Evolutionary conservation across 1,140 invertebrate species (phyloP).

Genomic region (Stegodyphus mimosarum): DNA sequence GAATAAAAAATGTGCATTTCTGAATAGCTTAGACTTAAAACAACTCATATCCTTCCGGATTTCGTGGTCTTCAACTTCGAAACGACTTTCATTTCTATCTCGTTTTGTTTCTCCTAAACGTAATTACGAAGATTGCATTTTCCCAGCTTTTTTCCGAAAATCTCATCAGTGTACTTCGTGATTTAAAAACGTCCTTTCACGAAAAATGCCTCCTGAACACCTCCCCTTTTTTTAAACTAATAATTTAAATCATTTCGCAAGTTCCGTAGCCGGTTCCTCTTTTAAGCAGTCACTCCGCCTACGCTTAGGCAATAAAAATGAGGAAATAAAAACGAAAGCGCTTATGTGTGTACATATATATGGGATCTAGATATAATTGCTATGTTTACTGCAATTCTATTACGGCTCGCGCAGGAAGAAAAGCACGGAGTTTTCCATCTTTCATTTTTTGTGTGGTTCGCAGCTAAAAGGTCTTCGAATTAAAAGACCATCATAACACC

Average conservation of each 20-base stretch:
- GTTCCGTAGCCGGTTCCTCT: background rate
- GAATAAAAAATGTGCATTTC: too few relatives aligned
- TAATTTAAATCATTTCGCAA: conserved; percentile 43
- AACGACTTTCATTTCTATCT: too few relatives aligned
- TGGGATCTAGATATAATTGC: conserved; percentile 31
- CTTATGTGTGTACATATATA: background rate
- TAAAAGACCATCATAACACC: conserved; percentile 47
- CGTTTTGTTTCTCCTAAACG: too few relatives aligned
- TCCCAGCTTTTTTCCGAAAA: background rate
- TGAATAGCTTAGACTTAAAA: too few relatives aligned
- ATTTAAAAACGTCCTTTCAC: background rate
- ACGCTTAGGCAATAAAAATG: background rate
- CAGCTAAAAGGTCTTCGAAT: conserved; percentile 8
- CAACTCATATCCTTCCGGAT: too few relatives aligned
- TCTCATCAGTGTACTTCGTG: background rate
- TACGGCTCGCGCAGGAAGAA: background rate
- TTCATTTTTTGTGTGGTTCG: too few relatives aligned
- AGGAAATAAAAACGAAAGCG: background rate
- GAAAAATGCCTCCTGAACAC: background rate
- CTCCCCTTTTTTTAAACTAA: conserved; percentile 37
- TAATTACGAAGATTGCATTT: too few relatives aligned
- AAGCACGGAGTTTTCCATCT: background rate
- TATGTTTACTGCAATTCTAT: conserved; percentile 36
- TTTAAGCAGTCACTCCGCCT: background rate
- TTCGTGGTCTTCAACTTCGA: too few relatives aligned